Conservation (phyloP, 2,888 invertebrate genomes). For the Luperina testacea region DNA sequence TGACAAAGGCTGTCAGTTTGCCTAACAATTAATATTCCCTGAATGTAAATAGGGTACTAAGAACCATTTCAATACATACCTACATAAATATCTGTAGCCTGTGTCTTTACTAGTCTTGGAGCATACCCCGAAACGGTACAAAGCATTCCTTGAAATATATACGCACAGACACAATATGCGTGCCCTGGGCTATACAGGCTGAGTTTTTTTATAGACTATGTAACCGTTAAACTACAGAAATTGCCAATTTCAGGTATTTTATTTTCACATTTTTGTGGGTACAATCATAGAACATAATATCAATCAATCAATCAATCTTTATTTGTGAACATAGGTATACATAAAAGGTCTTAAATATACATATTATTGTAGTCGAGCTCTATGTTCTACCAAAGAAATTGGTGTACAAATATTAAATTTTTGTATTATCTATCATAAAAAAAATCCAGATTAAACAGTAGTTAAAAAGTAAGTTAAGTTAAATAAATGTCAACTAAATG, state of each 20-base stretch:
- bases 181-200: slow-evolving; percentile 1
- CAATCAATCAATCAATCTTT: no score
- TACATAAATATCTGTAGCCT: not conserved
- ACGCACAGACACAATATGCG: slow-evolving; percentile 22
- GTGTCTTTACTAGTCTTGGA: slow-evolving; percentile 18
- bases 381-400: no score
- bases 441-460: no score
- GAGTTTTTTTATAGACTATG: not conserved
- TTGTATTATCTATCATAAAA: no score
- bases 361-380: no score
- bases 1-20: not conserved
- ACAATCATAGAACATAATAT: no score
- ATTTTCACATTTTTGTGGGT: not conserved
- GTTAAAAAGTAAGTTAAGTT: no score
- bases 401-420: no score
- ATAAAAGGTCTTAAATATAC: no score
- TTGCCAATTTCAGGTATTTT: not conserved
- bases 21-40: not conserved
- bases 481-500: no score
- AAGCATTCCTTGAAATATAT: slow-evolving; percentile 47
- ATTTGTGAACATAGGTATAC: no score
- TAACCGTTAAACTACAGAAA: not conserved
- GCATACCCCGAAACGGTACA: slow-evolving; percentile 43
- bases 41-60: not conserved
- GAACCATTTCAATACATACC: slow-evolving; percentile 6